Evolutionary conservation across 2,113 vertebrate species (phyloP).

Genomic region (Eretmochelys imbricata): DNA sequence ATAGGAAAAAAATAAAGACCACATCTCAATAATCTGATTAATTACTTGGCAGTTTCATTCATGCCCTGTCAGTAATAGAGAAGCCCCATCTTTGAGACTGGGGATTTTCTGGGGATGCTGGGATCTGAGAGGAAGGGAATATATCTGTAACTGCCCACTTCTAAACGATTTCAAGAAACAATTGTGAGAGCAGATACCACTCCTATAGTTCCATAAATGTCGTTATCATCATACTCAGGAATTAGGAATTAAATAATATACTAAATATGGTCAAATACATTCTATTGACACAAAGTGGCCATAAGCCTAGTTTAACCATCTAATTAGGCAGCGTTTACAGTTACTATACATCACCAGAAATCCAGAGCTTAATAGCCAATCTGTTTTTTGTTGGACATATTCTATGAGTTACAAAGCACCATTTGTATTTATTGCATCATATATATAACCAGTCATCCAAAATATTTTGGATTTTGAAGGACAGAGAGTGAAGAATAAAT

Average conservation of each 20-base stretch:
- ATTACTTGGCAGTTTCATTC: background rate
- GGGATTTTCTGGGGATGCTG: background rate
- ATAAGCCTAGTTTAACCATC: background rate
- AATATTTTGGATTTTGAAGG: background rate
- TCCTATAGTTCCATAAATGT: background rate
- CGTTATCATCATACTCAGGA: background rate
- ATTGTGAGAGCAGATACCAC: background rate
- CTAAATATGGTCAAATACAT: background rate
- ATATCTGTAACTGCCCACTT: background rate
- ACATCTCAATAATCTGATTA: background rate
- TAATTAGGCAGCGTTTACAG: background rate
- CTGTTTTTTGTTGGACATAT: accelerated
- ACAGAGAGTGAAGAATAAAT: background rate
- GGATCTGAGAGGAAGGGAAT: background rate
- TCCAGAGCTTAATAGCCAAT: background rate
- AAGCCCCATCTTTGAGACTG: background rate
- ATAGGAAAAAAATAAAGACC: background rate
- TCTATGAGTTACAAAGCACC: background rate
- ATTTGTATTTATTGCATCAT: background rate
- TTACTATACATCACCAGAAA: background rate
- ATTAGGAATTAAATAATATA: background rate
- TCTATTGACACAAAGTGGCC: background rate
- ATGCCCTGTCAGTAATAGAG: background rate
- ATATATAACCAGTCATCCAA: background rate
- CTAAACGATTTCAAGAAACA: background rate